Conservation (phyloP, 2,797 vertebrate genomes). For the Otolemur crassicaudatus region DNA sequence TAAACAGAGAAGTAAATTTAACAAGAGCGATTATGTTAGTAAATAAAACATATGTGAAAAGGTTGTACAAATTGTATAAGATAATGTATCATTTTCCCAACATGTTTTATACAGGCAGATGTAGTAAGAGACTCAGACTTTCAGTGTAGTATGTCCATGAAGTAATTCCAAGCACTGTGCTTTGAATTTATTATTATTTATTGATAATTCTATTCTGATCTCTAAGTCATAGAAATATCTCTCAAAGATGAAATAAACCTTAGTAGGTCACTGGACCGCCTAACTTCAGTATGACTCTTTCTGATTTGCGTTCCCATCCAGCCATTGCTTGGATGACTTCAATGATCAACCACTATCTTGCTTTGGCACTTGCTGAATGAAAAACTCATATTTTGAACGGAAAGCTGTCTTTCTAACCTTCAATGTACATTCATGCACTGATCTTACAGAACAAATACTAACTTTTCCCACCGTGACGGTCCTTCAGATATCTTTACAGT, state of each 20-base stretch:
- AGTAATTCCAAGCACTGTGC: background rate
- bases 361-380: background rate
- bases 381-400: background rate
- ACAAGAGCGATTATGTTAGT: background rate
- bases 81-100: background rate
- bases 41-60: background rate
- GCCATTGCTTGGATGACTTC: background rate
- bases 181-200: background rate
- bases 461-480: background rate
- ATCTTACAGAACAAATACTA: background rate
- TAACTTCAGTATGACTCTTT: background rate
- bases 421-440: background rate
- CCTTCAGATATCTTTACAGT: background rate
- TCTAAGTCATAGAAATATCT: background rate
- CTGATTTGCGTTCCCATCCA: background rate
- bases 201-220: background rate
- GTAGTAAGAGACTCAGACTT: background rate
- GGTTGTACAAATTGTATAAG: background rate
- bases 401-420: background rate
- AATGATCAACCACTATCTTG: background rate
- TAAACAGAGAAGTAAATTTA: background rate
- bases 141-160: background rate
- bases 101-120: background rate
- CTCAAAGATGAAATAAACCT: background rate
- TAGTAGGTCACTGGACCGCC: background rate